A percentile compares a stretch with the other conserved stretches of the same genome.
Evolutionary conservation across 2,888 invertebrate genomes (phyloP).

Genomic region (Bhutanitis thaidina): DNA sequence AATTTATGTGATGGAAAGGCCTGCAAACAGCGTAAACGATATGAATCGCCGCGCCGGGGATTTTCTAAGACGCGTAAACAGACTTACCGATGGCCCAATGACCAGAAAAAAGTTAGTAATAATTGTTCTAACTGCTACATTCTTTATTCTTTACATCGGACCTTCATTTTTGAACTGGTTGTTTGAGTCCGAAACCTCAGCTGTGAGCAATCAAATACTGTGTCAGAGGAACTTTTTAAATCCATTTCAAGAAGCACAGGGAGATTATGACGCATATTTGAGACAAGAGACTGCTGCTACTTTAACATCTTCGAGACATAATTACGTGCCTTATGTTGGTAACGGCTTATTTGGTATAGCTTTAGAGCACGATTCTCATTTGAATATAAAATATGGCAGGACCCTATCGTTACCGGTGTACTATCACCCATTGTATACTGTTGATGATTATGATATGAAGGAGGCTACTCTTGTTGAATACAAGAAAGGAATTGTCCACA

Average conservation of each 20-base stretch:
- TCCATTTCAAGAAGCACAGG: constrained; percentile 79
- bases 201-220: constrained; percentile 72
- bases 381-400: constrained; percentile 84
- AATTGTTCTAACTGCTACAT: constrained; percentile 73
- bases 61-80: constrained; percentile 62
- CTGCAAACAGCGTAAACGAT: constrained; percentile 50
- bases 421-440: constrained; percentile 83
- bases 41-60: constrained; percentile 71
- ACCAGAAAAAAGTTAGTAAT: constrained; percentile 73
- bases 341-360: constrained; percentile 86
- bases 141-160: constrained; percentile 82
- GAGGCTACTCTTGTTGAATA: constrained; percentile 87
- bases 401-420: constrained; percentile 83
- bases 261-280: constrained; percentile 85
- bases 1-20: constrained; percentile 59
- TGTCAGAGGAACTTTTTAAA: constrained; percentile 84
- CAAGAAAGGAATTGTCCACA: constrained; percentile 82
- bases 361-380: constrained; percentile 80
- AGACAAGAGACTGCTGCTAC: constrained; percentile 77
- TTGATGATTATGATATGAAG: constrained; percentile 75
- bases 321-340: constrained; percentile 86
- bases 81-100: constrained; percentile 68
- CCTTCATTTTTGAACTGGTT: constrained; percentile 83
- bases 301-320: constrained; percentile 70
- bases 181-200: constrained; percentile 69